Evolutionary conservation across 2,888 invertebrate genomes (phyloP), one percentile per base, ranked within the genome.

Genomic region (Drosophila tripunctata): DNA sequence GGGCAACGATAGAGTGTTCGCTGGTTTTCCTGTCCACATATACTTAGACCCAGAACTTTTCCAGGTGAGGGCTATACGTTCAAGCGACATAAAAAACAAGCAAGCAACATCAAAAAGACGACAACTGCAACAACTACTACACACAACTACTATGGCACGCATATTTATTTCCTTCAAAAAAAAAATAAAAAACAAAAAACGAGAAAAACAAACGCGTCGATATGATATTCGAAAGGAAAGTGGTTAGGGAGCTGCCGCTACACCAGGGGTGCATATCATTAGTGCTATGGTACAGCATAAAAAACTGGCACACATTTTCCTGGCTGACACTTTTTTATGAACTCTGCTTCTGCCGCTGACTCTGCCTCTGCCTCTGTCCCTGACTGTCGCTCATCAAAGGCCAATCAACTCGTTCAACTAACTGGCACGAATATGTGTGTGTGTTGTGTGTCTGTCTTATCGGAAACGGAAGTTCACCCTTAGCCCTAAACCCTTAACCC

Each of bases 221-320:
- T 58, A 51, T 68, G 73, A 76, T 85, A 79, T 67, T 58, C 66
- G 71, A 61, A 55, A 24, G 58, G 41, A 44, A 43, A 17, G 30
- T 8, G 31, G 12, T 35, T 8, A 36, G 21, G 54, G 44, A 12
- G 19, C 52, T n/a, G 48, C 56, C 57, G 63, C 61, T 43, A 54
- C 31, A 47, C 57, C 67, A 89, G 78, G 90, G 89, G 89, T 89
- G 89, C 90, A 89, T 89, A 86, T 90, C 88, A 90, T 89, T 89
- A 89, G 75, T 65, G 71, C 48, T 27, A 27, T 27, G 27, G 10
- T 56, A 60, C 22, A 47, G 36, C 45, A 56, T 14, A 67, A 54
- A 58, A 67, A 78, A 67, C 85, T 81, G 81, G 63, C 78, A 82
- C 81, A 83, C 79, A 83, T 87, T 83, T 85, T 74, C 79, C 87